Evolutionary conservation across 1,140 invertebrate species (phyloP), one percentile per base, ranked within the genome.

Genomic region (Vanessa tameamea): DNA sequence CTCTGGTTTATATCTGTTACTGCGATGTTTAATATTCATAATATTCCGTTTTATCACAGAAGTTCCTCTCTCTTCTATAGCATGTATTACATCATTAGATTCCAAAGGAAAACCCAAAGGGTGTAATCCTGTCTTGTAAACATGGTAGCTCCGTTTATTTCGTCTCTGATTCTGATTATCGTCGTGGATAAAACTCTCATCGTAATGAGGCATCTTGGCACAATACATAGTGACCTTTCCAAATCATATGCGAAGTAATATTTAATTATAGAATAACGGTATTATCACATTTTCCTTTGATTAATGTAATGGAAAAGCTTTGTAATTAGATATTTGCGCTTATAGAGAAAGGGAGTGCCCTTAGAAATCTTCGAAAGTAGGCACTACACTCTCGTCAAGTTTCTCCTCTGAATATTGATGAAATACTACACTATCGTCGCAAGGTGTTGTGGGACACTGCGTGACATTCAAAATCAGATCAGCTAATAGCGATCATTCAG

Each of bases 81-180:
- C 82, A 47, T 89, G 83, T 53, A 92, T 72, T 20, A 88, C 83
- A 51, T 87, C 85, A 64, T 77, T 83, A 1, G 81, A 76, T 64
- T 92, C 87, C 20, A 20, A 20, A 31, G 87, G 61, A 69, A 86
- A 78, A 57, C 70, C 79, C 31, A 87, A 64, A 12, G 91, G 89
- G 48, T 68, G 85, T 55, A 85, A 73, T n/a, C 92, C 92, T 75
- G 88, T 91, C 78, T 93, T 93, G 64, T 93, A 92, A 43, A 93
- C 91, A 43, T 86, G 87, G 79, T 93, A 93, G 71, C 93, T 93
- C 50, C 93, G 83, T 74, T 93, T 93, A 77, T 93, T 93, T 78
- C 90, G 84, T 76, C 87, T 86, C 75, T 93, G 93, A 80, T 93
- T 93, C 51, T 85, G 77, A 81, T 89, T 93, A 70, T 93, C 93